These are phyloP conservation scores for Synaphobranchus kaupii DNA, from an alignment of 2,797 vertebrate species.

Conservation along the genomic window DNA sequence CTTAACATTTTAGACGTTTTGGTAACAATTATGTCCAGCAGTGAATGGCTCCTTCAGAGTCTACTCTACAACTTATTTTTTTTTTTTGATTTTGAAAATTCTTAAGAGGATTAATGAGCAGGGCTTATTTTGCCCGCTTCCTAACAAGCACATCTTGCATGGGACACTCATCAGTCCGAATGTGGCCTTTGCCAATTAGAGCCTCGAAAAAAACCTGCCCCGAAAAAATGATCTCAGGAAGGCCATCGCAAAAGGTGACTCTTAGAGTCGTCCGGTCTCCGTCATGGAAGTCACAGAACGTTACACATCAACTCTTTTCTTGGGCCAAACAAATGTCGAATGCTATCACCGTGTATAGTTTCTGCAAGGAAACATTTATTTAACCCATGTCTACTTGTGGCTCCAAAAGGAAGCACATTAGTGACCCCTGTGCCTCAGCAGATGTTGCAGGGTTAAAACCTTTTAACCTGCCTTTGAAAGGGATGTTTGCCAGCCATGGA, in stretches of 20 bases:
- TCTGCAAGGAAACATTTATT: conserved; percentile 27
- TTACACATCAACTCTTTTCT: neutral
- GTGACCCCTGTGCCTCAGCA: conserved; percentile 19
- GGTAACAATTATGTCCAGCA: conserved; percentile 12
- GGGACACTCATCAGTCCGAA: conserved; percentile 7
- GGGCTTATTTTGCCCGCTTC: neutral
- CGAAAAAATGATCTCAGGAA: neutral
- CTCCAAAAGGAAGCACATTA: conserved; percentile 27
- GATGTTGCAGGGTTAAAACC: conserved; percentile 28
- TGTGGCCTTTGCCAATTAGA: neutral
- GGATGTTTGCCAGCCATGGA: conserved; percentile 7
- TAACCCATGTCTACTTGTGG: conserved; percentile 7
- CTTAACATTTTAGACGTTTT: conserved; percentile 11
- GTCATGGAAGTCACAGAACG: neutral
- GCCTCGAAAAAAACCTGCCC: neutral
- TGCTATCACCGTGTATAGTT: neutral
- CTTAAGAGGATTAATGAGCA: neutral
- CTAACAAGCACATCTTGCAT: neutral
- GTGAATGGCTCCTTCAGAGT: conserved; percentile 12
- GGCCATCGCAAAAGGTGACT: neutral
- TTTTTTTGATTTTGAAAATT: conserved; percentile 13
- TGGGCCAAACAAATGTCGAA: neutral
- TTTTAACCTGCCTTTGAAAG: conserved; percentile 25
- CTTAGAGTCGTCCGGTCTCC: neutral
- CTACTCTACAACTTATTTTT: neutral